phyloP scores from a whole-genome alignment of 2,797 vertebrate species.

The Microcaecilia unicolor region DNA sequence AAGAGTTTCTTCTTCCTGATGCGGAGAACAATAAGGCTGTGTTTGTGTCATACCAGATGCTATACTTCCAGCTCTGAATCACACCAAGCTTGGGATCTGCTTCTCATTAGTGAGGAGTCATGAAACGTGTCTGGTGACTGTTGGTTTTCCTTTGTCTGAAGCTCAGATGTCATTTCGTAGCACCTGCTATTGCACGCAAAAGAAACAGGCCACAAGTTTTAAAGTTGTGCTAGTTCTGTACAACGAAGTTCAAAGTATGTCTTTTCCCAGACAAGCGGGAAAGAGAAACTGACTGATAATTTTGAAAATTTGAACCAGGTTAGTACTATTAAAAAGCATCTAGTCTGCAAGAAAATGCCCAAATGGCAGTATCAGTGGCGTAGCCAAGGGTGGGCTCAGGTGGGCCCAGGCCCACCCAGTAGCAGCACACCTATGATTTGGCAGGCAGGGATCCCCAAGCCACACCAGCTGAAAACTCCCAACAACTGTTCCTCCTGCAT shows the following conservation, averaged over 20 bases:
- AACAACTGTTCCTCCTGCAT: too few species aligned
- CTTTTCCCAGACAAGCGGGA: slow-evolving; percentile 3
- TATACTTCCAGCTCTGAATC: too few species aligned
- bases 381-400: too few species aligned
- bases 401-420: too few species aligned
- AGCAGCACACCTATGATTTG: too few species aligned
- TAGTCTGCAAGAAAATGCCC: too few species aligned
- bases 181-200: slow-evolving; percentile 26
- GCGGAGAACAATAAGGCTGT: slow-evolving; percentile 1
- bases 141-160: slow-evolving; percentile 9
- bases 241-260: neutral
- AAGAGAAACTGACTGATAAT: slow-evolving; percentile 3
- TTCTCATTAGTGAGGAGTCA: slow-evolving; percentile 32
- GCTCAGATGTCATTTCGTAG: slow-evolving; percentile 18
- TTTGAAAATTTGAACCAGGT: too few species aligned
- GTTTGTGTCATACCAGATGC: too few species aligned
- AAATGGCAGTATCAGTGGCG: too few species aligned
- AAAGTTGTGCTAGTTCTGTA: slow-evolving; percentile 3
- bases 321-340: too few species aligned
- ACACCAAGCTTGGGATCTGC: slow-evolving; percentile 18
- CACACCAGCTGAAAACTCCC: too few species aligned
- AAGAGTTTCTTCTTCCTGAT: slow-evolving; percentile 14
- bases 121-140: slow-evolving; percentile 8
- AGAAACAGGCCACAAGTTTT: slow-evolving; percentile 11
- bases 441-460: too few species aligned